Evolutionary conservation across 1,140 invertebrate genomes (phyloP), one percentile per base, ranked within the genome.

Genomic region (Carcinoscorpius rotundicauda): DNA sequence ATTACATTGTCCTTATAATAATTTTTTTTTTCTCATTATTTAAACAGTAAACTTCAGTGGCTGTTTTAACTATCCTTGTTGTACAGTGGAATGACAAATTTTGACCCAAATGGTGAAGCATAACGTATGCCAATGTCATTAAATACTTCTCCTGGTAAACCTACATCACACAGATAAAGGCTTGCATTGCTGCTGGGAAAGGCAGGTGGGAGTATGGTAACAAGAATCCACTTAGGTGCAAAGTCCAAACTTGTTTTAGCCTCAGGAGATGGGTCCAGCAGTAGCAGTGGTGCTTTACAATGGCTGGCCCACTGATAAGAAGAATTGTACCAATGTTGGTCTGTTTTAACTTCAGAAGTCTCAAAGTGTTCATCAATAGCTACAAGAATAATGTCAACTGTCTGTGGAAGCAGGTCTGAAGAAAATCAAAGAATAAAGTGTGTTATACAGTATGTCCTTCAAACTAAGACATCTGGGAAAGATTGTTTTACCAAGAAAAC

Each of bases 81-180:
- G 81, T 93, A 86, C 68, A 94, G 82, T 66, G 90, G 85, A 78
- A 93, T 89, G 71, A 90, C 84, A 78, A 90, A 88, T 78, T 90
- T 88, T 57, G 89, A 85, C 67, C 89, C 89, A 78, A 94, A 96
- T 5, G 91, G 91, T 64, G 90, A 89, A 71, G 83, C 83, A 76
- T 94, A 96, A 52, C 81, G 82, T 66, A 94, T 87, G 57, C 85
- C 85, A 70, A 87, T 82, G 70, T 88, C 84, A 60, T 80, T 77
- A 77, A 88, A 93, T 56, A 92, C 82, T 73, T 83, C 82, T 64
- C 84, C 79, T 10, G 91, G 91, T 73, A 93, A 82, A 64, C 86
- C 87, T 70, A 94, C 79, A 79, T 93, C 91, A 76, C 88, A 91
- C 63, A 95, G 81, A 78, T 92, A 93, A 64, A 93, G 78, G 78